Evolutionary conservation across 1,140 invertebrate genomes (phyloP).

Genomic region (Brachionus rotundiformis): DNA sequence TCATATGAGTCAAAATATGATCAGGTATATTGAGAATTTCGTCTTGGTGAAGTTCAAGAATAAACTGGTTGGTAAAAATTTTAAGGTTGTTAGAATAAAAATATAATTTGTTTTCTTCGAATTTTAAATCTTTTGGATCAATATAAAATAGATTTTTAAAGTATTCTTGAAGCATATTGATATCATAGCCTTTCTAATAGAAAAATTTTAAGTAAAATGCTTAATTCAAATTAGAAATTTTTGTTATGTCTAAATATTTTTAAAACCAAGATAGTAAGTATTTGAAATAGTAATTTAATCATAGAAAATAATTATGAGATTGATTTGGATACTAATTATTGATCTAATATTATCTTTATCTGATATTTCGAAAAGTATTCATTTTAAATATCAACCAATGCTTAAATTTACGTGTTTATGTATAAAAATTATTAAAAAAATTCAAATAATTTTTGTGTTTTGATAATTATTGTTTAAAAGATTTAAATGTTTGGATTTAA

Average conservation of each 20-base stretch:
- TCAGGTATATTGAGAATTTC: constrained; percentile 28
- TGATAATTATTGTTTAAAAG: no score
- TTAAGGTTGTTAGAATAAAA: neutral
- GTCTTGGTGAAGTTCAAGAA: constrained; percentile 50
- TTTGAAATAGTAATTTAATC: no score
- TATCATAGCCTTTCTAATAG: constrained; percentile 38
- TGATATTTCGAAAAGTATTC: no score
- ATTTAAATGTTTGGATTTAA: no score
- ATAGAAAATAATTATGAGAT: no score
- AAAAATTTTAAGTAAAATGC: neutral
- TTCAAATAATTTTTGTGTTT: no score
- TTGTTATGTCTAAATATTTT: neutral
- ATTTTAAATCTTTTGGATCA: constrained; percentile 8
- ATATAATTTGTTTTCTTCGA: neutral
- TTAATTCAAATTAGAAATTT: neutral
- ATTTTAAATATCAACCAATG: no score
- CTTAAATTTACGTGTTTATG: no score
- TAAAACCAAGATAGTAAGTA: no score
- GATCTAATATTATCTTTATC: no score
- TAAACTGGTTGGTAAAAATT: constrained; percentile 5
- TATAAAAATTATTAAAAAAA: no score
- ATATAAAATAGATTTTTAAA: neutral
- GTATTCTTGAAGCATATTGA: constrained; percentile 7
- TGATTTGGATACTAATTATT: no score
- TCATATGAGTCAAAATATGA: neutral